Conservation (phyloP, 2,888 invertebrate genomes). For the Teinopalpus imperialis region DNA sequence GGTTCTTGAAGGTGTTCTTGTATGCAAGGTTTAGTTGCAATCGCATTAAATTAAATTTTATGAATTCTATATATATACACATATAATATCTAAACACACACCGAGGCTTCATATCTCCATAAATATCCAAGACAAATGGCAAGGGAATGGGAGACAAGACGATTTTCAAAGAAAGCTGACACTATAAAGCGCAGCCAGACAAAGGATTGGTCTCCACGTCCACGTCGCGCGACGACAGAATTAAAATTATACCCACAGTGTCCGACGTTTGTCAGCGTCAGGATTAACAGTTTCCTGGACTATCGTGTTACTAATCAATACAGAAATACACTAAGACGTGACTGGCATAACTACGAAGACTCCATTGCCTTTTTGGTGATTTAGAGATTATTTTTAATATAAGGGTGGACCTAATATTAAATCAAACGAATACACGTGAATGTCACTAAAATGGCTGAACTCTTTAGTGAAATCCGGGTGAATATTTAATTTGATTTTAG, state of each 20-base stretch:
- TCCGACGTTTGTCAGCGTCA: slow-evolving; percentile 11
- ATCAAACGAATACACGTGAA: no score
- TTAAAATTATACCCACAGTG: slow-evolving; percentile 28
- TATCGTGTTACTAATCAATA: slow-evolving; percentile 28
- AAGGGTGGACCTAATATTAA: no score
- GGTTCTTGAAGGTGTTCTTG: no score
- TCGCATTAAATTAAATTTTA: no score
- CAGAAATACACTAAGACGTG: slow-evolving; percentile 28
- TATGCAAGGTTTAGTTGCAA: no score
- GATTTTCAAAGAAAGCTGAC: slow-evolving; percentile 17
- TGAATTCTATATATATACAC: no score
- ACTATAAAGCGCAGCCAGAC: slow-evolving; percentile 21
- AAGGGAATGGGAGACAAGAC: slow-evolving; percentile 1
- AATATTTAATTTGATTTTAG: no score
- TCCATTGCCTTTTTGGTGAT: not conserved
- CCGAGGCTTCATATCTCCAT: not conserved
- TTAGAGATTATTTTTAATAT: no score
- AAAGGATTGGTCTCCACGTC: slow-evolving; percentile 26
- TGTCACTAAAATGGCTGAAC: no score
- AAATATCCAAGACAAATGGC: not conserved
- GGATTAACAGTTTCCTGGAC: slow-evolving; percentile 29
- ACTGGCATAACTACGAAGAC: slow-evolving; percentile 16
- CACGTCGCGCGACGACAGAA: slow-evolving; percentile 26
- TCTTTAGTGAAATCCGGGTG: no score
- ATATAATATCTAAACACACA: not conserved